A percentile compares a stretch with the other conserved stretches of the same genome.
These are phyloP conservation scores for Agrochola lychnidis DNA, from an alignment of 2,888 invertebrate species.

Conservation along the genomic window DNA sequence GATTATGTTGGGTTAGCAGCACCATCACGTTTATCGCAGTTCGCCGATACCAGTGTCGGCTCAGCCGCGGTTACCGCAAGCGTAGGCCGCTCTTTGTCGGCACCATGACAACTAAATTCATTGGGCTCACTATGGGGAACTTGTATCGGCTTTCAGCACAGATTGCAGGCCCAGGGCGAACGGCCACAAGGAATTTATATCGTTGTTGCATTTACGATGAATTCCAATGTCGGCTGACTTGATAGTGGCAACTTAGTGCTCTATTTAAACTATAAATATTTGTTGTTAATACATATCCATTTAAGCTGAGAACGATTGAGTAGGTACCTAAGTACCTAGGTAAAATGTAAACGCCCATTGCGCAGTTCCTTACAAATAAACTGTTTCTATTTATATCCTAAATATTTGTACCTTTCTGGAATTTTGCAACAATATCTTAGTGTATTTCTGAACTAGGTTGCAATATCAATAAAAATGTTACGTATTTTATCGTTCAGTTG, in stretches of 20 bases:
- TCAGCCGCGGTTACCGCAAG: slow-evolving; percentile 65
- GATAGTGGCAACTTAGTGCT: slow-evolving; percentile 44
- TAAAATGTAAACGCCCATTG: slow-evolving; percentile 17
- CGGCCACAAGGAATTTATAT: slow-evolving; percentile 69
- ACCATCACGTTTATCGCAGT: slow-evolving; percentile 59
- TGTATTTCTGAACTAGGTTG: slow-evolving; percentile 30
- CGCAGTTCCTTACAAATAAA: slow-evolving; percentile 29
- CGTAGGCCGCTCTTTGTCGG: slow-evolving; percentile 74
- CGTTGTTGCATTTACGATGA: slow-evolving; percentile 56
- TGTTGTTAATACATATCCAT: slow-evolving; percentile 28
- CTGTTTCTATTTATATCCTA: slow-evolving; percentile 18
- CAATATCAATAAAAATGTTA: slow-evolving; percentile 27
- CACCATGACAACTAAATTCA: slow-evolving; percentile 77
- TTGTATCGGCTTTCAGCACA: slow-evolving; percentile 60
- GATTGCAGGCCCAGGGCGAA: slow-evolving; percentile 68
- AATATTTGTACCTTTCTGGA: slow-evolving; percentile 22
- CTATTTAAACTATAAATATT: slow-evolving; percentile 45
- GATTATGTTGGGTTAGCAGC: slow-evolving; percentile 54
- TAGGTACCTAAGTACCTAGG: background rate
- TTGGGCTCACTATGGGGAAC: slow-evolving; percentile 66
- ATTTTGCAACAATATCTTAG: slow-evolving; percentile 27
- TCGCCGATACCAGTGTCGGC: slow-evolving; percentile 33
- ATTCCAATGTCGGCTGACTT: slow-evolving; percentile 45
- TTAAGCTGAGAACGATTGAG: slow-evolving; percentile 19
- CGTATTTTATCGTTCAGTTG: slow-evolving; percentile 18